Evolutionary conservation across 1,140 invertebrate species (phyloP), one percentile per base, ranked within the genome.

Genomic region (Cydia fagiglandana): DNA sequence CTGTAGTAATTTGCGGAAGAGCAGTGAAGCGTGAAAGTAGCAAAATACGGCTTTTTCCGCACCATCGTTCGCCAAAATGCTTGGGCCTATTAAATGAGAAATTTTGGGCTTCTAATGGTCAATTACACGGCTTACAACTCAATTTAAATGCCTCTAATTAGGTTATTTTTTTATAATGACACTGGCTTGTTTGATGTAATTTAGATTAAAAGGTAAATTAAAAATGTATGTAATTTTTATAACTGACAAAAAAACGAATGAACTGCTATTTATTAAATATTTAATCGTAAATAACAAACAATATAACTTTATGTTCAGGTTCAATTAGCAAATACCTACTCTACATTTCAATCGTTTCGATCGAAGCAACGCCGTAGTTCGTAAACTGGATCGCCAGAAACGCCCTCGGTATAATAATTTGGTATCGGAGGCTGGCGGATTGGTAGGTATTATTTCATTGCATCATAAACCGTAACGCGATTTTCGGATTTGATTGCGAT

Each of bases 1-100:
- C 81, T 79, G 77, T 76, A 79, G 81, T 84, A 86, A 91, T 91
- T 88, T 89, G 79, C 76, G 81, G 78, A 81, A 80, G 86, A 83
- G 83, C 86, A 84, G 74, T 83, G 80, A 83, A 85, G 81, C 79
- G 80, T 83, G 78, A 89, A 86, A 83, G 56, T 61, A 61, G 83
- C 82, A 81, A 84, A 84, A 85, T 86, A 84, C 83, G 83, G 82
- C 82, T 83, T 81, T 86, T 83, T 80, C 76, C 75, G 17, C 34
- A 38, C 30, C 34, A 12, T 38, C n/a, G 66, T 20, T n/a, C 34
- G 0, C 34, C 34, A 41, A 68, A 70, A 45, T 45, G 66, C 34
- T 17, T 38, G 7, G 45, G 66, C 34, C n/a, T 70, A 70, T 70
- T 70, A 17, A 38, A 70, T 6, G 1, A 24, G 34, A 41, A 70